Conservation (phyloP, 2,888 invertebrate species). For the Bhutanitis thaidina region DNA sequence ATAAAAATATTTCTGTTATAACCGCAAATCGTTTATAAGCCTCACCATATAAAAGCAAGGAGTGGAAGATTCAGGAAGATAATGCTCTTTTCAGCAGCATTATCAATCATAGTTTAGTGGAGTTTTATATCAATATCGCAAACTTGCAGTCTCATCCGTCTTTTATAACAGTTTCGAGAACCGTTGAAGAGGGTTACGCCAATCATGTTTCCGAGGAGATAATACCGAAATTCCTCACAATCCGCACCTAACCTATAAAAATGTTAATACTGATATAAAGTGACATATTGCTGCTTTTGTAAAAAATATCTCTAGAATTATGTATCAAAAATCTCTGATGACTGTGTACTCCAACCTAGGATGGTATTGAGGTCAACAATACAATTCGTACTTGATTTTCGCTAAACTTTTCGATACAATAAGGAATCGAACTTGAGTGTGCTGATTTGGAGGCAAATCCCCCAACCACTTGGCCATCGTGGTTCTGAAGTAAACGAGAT, state of each 20-base stretch:
- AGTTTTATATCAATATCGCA: constrained; percentile 65
- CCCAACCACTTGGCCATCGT: too few species aligned
- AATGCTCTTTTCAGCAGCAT: constrained; percentile 60
- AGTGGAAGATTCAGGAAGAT: constrained; percentile 49
- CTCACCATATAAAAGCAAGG: constrained; percentile 25
- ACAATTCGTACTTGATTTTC: too few species aligned
- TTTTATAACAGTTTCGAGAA: constrained; percentile 53
- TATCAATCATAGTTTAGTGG: constrained; percentile 75
- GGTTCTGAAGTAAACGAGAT: too few species aligned
- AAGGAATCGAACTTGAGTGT: too few species aligned
- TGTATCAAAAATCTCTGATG: too few species aligned
- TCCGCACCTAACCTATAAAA: constrained; percentile 15
- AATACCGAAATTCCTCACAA: constrained; percentile 25
- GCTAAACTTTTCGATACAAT: too few species aligned
- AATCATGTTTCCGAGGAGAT: constrained; percentile 28
- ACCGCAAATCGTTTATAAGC: constrained; percentile 60
- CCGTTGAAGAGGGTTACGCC: constrained; percentile 37
- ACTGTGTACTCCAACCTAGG: too few species aligned
- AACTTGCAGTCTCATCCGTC: constrained; percentile 64
- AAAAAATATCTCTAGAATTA: too few species aligned
- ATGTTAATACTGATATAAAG: constrained; percentile 16
- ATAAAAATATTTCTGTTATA: constrained; percentile 20
- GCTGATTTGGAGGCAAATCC: too few species aligned
- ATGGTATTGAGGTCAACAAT: too few species aligned
- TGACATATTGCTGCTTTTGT: too few species aligned